Percentiles rank a stretch among this genome's conserved stretches.
Evolutionary conservation across 2,888 invertebrate species (phyloP).

Genomic region (Pristionchus fissidentatus): DNA sequence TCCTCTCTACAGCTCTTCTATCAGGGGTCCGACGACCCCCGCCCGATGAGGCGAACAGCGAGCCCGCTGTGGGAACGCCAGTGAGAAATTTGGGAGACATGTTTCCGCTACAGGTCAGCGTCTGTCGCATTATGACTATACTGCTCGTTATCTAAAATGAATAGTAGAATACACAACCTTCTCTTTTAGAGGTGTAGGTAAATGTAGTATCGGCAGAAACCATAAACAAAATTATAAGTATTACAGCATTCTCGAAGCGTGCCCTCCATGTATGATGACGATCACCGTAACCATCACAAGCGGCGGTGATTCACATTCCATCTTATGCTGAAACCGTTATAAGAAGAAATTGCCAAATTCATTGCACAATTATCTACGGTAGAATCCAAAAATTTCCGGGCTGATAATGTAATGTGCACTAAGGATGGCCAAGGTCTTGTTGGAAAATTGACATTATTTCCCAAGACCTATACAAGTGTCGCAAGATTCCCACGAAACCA

Average conservation of each 20-base stretch:
- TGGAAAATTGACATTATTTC: too few species aligned
- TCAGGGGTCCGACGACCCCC: constrained; percentile 42
- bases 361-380: too few species aligned
- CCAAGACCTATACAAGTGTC: too few species aligned
- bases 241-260: constrained; percentile 68
- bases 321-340: too few species aligned
- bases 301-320: constrained; percentile 45
- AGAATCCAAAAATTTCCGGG: too few species aligned
- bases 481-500: too few species aligned
- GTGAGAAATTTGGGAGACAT: constrained; percentile 34
- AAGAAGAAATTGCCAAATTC: too few species aligned
- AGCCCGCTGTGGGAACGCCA: constrained; percentile 51
- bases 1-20: constrained; percentile 39
- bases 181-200: background rate
- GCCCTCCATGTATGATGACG: constrained; percentile 70
- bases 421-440: too few species aligned
- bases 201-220: background rate
- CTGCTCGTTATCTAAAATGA: too few species aligned
- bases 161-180: background rate
- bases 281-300: constrained; percentile 56
- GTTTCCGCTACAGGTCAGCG: constrained; percentile 12
- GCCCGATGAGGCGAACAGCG: constrained; percentile 58
- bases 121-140: too few species aligned
- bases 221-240: background rate
- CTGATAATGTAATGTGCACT: too few species aligned